Base-by-base conservation (phyloP, 2,797 vertebrate species). In the Prionace glauca region DNA sequence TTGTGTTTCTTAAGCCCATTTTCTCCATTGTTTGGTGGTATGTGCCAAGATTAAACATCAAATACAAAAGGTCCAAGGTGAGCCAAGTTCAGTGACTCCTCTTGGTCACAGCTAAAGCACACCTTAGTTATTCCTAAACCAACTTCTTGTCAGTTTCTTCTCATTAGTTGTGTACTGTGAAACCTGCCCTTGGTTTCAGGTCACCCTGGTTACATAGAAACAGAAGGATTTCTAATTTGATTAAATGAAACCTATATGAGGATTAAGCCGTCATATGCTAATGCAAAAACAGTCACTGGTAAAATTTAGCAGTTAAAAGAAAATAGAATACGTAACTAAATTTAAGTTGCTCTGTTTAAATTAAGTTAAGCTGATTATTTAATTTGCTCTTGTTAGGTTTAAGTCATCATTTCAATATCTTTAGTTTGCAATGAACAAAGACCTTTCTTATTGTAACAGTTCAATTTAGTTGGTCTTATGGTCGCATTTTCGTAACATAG, bases 181-280 rank as follows among this genome's bases (percentile, higher is more conserved):
- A 69, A 69, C 45, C 71, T 95, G 93, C 72, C 93, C 93, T 95
- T 74, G 71, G 29, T 77, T 95, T 77, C 93, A 95, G 93, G 69
- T 95, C 93, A 77, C 24, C 26, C 50, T 72, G 71, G 60, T 95
- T 77, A 95, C 60, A 50, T 77, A 95, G 41, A 56, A 94, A 24
- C 36, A 94, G 93, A 94, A 94, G 93, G 93, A 77, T 77, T 77
- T n/a, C 93, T 95, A 72, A 74, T 50, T 95, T 77, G 50, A 77
- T 77, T 95, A 95, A 95, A 95, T 74, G 45, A 77, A 60, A 77
- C 45, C 93, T 77, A 72, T 95, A 72, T 26, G 18, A 77, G 71
- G 50, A 74, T 60, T 95, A 95, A 95, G 29, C 69, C 77, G 16
- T 36, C 93, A 74, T 56, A 71, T 94, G 67, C 71, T 95, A 56